Evolutionary conservation across 2,797 vertebrate species (phyloP).

Genomic region (Lacerta agilis): DNA sequence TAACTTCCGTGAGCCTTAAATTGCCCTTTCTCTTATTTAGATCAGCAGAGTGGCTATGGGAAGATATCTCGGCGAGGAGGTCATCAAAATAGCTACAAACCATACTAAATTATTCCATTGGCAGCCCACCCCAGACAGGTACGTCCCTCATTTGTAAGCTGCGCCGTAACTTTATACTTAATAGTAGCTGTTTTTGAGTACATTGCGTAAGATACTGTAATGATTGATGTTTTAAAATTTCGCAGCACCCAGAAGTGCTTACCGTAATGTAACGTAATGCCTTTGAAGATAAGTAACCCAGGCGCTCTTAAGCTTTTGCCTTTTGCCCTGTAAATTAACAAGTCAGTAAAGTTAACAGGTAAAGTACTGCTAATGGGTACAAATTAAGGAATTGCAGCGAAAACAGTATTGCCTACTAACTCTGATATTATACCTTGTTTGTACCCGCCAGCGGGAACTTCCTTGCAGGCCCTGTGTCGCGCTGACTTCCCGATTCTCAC

Average conservation of each 20-base stretch:
- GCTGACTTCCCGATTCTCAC: constrained; percentile 99
- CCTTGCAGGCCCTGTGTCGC: constrained; percentile 99
- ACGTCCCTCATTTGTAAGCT: constrained; percentile 75
- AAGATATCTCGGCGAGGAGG: constrained; percentile 96
- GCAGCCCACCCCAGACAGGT: constrained; percentile 88
- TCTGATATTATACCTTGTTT: constrained; percentile 99
- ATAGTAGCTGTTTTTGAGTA: constrained; percentile 73
- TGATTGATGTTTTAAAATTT: constrained; percentile 92
- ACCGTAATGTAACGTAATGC: constrained; percentile 95
- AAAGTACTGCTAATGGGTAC: constrained; percentile 99
- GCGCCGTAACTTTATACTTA: constrained; percentile 59
- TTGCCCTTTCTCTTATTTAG: constrained; percentile 78
- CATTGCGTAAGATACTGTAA: constrained; percentile 85
- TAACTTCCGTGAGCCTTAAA: constrained; percentile 64
- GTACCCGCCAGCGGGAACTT: constrained; percentile 99
- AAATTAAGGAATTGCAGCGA: constrained; percentile 98
- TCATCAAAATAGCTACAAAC: constrained; percentile 99
- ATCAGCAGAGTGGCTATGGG: constrained; percentile 96
- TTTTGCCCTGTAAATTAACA: constrained; percentile 94
- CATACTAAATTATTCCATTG: constrained; percentile 92
- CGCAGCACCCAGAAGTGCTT: constrained; percentile 98
- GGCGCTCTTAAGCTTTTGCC: constrained; percentile 90
- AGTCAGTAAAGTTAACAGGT: constrained; percentile 99
- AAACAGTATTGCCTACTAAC: constrained; percentile 99
- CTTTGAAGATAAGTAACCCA: constrained; percentile 93